phyloP scores from a whole-genome alignment of 2,888 invertebrate genomes.

The Azorinus chamasolen region DNA sequence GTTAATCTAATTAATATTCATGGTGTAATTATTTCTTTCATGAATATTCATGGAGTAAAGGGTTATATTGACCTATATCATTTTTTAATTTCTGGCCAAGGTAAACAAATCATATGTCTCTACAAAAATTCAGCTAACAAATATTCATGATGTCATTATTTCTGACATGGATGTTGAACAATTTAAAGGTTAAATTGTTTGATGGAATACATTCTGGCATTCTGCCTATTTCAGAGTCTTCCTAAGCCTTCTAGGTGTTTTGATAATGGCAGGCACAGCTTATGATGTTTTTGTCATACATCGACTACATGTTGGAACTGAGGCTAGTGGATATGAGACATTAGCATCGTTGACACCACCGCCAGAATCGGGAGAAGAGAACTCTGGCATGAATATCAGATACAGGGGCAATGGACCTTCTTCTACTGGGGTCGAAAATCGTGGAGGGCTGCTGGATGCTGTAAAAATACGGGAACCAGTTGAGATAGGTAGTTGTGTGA shows the following conservation, averaged over 20 bases:
- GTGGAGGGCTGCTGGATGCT: background rate
- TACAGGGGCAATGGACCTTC: slow-evolving; percentile 18
- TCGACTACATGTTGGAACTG: slow-evolving; percentile 38
- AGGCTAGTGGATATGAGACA: background rate
- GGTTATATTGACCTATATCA: too few relatives aligned
- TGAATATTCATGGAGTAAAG: too few relatives aligned
- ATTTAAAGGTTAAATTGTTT: too few relatives aligned
- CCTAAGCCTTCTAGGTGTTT: slow-evolving; percentile 36
- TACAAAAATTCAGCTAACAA: too few relatives aligned
- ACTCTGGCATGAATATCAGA: slow-evolving; percentile 37
- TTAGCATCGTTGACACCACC: slow-evolving; percentile 18
- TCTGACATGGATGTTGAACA: too few relatives aligned
- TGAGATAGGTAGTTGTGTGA: background rate
- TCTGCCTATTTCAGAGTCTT: slow-evolving; percentile 43
- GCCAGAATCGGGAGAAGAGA: background rate
- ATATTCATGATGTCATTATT: too few relatives aligned
- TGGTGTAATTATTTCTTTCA: too few relatives aligned
- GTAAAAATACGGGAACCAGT: background rate
- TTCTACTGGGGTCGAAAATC: too few relatives aligned
- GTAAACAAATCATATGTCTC: too few relatives aligned
- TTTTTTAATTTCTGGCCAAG: too few relatives aligned
- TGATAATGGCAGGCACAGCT: slow-evolving; percentile 54
- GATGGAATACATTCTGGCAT: too few relatives aligned
- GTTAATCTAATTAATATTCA: too few relatives aligned
- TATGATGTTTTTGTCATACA: slow-evolving; percentile 65